Evolutionary conservation across 2,113 vertebrate genomes (phyloP).

Genomic region (Morone chrysops): DNA sequence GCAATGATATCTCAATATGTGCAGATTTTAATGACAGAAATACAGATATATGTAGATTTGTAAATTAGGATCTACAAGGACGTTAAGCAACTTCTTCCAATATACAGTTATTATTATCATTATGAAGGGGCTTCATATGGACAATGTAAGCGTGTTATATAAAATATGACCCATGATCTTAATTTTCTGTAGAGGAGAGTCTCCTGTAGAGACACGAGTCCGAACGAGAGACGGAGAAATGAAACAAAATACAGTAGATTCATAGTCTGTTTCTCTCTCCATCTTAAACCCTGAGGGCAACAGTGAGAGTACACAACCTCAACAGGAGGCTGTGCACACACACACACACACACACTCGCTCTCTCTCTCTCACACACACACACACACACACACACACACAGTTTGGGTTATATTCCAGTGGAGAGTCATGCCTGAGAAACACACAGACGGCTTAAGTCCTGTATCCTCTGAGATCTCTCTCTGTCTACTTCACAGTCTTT

Average conservation of each 20-base stretch:
- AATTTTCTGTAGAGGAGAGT: neutral
- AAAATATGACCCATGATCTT: neutral
- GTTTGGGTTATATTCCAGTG: slow-evolving; percentile 19
- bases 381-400: neutral
- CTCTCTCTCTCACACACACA: neutral
- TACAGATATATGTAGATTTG: too few relatives aligned
- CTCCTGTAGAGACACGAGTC: neutral
- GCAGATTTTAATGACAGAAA: too few relatives aligned
- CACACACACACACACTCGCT: neutral
- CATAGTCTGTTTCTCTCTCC: slow-evolving; percentile 16
- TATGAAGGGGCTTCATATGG: accelerated
- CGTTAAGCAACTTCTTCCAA: too few relatives aligned
- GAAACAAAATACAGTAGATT: slow-evolving; percentile 2
- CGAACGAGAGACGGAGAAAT: neutral
- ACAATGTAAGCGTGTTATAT: neutral
- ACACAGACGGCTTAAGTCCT: slow-evolving; percentile 51
- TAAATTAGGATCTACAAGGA: too few relatives aligned
- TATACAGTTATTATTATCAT: neutral
- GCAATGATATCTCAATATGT: too few relatives aligned
- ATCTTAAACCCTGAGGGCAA: slow-evolving; percentile 52
- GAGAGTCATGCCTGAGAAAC: slow-evolving; percentile 57
- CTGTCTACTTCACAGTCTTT: neutral
- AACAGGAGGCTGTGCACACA: slow-evolving; percentile 21
- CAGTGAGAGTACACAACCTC: slow-evolving; percentile 40
- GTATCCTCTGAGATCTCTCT: slow-evolving; percentile 40